Evolutionary conservation across 2,113 vertebrate species (phyloP).

Genomic region (Puma concolor): DNA sequence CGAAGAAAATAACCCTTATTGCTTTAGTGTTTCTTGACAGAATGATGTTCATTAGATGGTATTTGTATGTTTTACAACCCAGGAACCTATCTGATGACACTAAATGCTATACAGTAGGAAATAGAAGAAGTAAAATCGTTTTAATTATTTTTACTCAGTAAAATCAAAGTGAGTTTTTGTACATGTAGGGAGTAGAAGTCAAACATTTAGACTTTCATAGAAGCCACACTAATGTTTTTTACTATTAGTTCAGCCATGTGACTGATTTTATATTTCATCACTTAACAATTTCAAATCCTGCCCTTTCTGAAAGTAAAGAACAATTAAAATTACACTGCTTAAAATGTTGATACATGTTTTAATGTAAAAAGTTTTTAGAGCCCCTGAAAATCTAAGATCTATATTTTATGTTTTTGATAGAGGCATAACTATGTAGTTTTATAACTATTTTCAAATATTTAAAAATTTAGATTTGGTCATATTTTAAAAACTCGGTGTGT

Average conservation of each 20-base stretch:
- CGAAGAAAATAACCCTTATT: not conserved
- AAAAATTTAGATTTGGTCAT: not conserved
- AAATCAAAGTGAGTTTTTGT: not conserved
- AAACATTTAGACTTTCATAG: constrained; percentile 33
- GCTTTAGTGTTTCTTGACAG: not conserved
- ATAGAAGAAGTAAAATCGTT: not conserved
- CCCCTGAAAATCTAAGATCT: not conserved
- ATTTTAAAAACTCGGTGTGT: not conserved
- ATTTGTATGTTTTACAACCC: constrained; percentile 35
- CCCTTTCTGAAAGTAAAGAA: not conserved
- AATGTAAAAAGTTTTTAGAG: not conserved
- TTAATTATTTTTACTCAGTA: constrained; percentile 7
- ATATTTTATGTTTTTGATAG: not conserved
- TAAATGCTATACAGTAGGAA: not conserved
- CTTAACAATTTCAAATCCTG: not conserved
- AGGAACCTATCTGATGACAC: not conserved
- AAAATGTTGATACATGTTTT: not conserved
- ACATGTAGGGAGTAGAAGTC: not conserved
- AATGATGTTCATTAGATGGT: not conserved
- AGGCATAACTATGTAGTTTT: not conserved
- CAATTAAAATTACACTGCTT: not conserved
- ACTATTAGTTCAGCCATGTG: not conserved
- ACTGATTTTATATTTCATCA: constrained; percentile 44
- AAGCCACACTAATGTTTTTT: not conserved
- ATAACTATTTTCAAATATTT: not conserved